Conservation (phyloP, 2,113 vertebrate genomes). For the Triplophysa dalaica region DNA sequence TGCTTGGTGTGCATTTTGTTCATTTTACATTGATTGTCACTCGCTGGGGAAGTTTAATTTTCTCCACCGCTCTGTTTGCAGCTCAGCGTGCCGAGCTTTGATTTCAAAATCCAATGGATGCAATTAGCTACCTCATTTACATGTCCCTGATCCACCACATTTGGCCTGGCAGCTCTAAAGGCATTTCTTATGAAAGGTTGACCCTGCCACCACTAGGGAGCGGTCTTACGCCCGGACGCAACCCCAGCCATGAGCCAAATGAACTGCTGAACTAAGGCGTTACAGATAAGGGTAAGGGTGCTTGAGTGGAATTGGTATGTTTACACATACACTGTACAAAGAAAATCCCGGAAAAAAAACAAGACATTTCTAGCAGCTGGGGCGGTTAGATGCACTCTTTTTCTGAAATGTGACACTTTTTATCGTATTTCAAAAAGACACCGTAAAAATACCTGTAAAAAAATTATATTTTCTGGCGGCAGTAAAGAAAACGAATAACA, state of each 20-base stretch:
- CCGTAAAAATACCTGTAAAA: too few species aligned
- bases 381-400: too few species aligned
- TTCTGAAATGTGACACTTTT: too few species aligned
- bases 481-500: too few species aligned
- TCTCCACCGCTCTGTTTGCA: conserved; percentile 69
- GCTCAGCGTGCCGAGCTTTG: conserved; percentile 58
- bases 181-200: neutral
- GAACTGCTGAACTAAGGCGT: neutral
- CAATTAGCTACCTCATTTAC: conserved; percentile 76
- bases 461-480: too few species aligned
- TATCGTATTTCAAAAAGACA: too few species aligned
- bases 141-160: conserved; percentile 58
- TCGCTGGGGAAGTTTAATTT: conserved; percentile 58
- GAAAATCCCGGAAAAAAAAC: too few species aligned
- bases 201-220: neutral
- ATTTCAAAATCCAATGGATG: conserved; percentile 78
- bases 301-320: neutral
- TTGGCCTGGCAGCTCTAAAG: conserved; percentile 9
- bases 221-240: conserved; percentile 34
- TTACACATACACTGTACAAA: neutral
- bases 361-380: too few species aligned
- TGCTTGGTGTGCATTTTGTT: conserved; percentile 1
- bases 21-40: conserved; percentile 38
- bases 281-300: neutral
- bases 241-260: conserved; percentile 23